These are phyloP conservation scores for Eulemur rubriventer DNA, from an alignment of 2,797 vertebrate species.

Conservation along the genomic window DNA sequence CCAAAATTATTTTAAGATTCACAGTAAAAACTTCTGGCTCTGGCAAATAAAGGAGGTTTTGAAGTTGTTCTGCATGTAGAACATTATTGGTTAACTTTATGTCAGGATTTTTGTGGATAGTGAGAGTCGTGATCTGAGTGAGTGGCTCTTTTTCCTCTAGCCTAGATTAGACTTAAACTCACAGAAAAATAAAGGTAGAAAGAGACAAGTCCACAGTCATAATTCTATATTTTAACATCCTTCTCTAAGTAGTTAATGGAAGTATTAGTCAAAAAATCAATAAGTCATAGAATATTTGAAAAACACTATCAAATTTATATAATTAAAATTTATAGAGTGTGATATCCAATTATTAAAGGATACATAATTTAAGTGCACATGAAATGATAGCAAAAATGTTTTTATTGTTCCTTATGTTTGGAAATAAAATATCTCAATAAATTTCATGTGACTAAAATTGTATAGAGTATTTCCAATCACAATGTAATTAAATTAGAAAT, in stretches of 20 bases:
- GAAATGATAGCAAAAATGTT: background rate
- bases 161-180: background rate
- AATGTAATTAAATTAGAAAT: background rate
- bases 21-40: background rate
- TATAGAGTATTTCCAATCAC: background rate
- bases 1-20: background rate
- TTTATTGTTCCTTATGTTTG: background rate
- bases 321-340: background rate
- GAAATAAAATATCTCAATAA: background rate
- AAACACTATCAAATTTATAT: background rate
- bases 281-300: background rate
- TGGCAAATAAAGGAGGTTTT: background rate
- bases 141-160: background rate
- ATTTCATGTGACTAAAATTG: background rate
- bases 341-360: background rate
- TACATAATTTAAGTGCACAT: background rate
- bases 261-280: background rate
- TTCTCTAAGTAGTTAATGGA: background rate
- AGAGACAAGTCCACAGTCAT: background rate
- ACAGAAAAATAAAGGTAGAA: background rate
- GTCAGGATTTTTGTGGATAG: background rate
- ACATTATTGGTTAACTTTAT: background rate
- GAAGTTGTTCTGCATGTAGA: background rate
- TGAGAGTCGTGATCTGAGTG: background rate
- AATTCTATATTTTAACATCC: background rate